These are phyloP conservation scores for Drosophila quinaria DNA, from an alignment of 2,888 invertebrate species.

Conservation along the genomic window DNA sequence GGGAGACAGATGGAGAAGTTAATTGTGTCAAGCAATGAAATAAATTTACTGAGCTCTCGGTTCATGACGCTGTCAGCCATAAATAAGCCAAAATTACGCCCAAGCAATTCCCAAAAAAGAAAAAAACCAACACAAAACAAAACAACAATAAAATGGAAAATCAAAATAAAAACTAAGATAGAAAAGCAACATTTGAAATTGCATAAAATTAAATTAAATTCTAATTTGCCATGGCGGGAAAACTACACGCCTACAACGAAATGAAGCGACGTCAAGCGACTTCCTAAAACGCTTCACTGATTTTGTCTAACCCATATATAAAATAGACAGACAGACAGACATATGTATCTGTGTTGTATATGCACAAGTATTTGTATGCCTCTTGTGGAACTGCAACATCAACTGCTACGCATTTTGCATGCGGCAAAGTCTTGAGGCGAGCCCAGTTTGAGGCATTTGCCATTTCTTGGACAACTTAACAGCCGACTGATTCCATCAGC, in stretches of 20 bases:
- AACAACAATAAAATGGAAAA: constrained; percentile 19
- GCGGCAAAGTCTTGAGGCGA: constrained; percentile 56
- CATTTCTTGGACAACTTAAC: constrained; percentile 68
- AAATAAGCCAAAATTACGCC: constrained; percentile 67
- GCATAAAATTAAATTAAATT: constrained; percentile 79
- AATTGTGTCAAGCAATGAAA: constrained; percentile 69
- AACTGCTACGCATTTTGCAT: constrained; percentile 66
- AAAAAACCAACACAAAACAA: constrained; percentile 5
- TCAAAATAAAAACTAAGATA: constrained; percentile 29
- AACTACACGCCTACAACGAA: constrained; percentile 68
- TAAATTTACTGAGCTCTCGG: constrained; percentile 54
- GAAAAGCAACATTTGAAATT: constrained; percentile 62
- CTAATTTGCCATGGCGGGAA: constrained; percentile 65
- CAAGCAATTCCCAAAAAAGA: constrained; percentile 65
- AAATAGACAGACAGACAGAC: constrained; percentile 12
- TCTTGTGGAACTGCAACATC: constrained; percentile 21
- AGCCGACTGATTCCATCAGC: constrained; percentile 66
- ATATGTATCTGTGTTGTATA: constrained; percentile 12
- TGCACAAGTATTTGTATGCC: constrained; percentile 16
- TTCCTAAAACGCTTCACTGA: constrained; percentile 79
- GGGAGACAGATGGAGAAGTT: constrained; percentile 13
- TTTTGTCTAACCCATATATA: constrained; percentile 71
- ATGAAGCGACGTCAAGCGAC: constrained; percentile 59
- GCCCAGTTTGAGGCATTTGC: constrained; percentile 41
- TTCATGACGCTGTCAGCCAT: constrained; percentile 62